Base-by-base conservation (phyloP, 2,888 invertebrate genomes). In the Andrena praecox region DNA sequence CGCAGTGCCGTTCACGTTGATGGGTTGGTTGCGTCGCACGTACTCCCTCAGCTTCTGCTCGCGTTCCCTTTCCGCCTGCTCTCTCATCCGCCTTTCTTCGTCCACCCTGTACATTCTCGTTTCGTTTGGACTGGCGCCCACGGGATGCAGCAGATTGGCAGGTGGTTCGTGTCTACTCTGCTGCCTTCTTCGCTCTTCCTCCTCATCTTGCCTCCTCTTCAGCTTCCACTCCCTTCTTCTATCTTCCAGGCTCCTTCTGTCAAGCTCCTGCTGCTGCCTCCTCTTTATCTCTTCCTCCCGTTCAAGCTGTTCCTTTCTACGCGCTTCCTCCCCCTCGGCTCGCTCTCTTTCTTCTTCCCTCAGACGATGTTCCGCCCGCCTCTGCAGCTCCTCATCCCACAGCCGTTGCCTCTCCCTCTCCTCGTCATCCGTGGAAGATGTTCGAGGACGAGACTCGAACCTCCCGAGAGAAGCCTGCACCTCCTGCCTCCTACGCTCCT, bases 1-100 rank as follows among this genome's bases (percentile, higher is more conserved):
- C 6, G 68, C 64, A 2, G 78, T 62, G n/a, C 52, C 12, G 59
- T 62, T 73, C 16, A 75, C 59, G 2, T 80, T 80, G 63, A 91
- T 85, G 8, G 91, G 91, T 71, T 73, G 89, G 86, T 91, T 91
- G 16, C 89, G 84, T 27, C 83, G 79, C 31, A 91, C 76, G 74
- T 91, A 90, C n/a, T 88, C 87, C 10, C 72, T 60, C 31, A 86
- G 29, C 29, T 87, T 82, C 8, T 56, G 12, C 20, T 80, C 66
- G 0, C 77, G 60, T 2, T 78, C 71, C 27, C 66, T 59, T 27
- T 85, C 60, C n/a, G 64, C 56, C 54, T 78, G 80, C 59, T 76
- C 86, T 56, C 52, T 69, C 29, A 29, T 63, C 54, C 80, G 85
- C 52, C 67, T 81, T 35, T 80, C 73, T 10, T 63, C 64, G 0